Conservation (phyloP, 2,113 vertebrate species). For the Platycercus adscitus region DNA sequence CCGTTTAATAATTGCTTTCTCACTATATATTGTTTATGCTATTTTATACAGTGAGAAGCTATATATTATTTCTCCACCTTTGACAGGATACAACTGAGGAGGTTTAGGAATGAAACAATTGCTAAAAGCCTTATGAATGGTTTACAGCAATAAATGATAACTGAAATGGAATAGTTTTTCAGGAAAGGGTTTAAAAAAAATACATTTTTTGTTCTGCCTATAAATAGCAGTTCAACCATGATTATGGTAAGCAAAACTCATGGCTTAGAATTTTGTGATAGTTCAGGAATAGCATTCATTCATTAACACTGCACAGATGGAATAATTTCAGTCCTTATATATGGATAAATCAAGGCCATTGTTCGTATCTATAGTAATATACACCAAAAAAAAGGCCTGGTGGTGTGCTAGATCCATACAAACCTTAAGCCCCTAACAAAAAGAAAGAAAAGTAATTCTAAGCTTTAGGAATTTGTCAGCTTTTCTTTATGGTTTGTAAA, state of each 20-base stretch:
- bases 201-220: not conserved
- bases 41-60: not conserved
- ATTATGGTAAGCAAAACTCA: not conserved
- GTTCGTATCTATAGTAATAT: not conserved
- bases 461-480: conserved; percentile 30
- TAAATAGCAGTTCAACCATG: not conserved
- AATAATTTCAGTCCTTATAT: not conserved
- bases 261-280: not conserved
- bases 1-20: not conserved
- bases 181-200: not conserved
- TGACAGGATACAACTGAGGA: not conserved
- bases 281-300: not conserved
- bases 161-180: not conserved
- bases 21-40: not conserved
- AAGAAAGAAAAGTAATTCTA: not conserved
- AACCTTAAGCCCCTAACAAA: not conserved
- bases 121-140: not conserved
- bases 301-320: not conserved
- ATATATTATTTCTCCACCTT: not conserved
- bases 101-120: not conserved
- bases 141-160: not conserved
- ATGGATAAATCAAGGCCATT: not conserved
- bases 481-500: conserved; percentile 38
- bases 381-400: not conserved
- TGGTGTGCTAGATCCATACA: not conserved